Evolutionary conservation across 2,113 vertebrate species (phyloP).

Genomic region (Tiliqua scincoides): DNA sequence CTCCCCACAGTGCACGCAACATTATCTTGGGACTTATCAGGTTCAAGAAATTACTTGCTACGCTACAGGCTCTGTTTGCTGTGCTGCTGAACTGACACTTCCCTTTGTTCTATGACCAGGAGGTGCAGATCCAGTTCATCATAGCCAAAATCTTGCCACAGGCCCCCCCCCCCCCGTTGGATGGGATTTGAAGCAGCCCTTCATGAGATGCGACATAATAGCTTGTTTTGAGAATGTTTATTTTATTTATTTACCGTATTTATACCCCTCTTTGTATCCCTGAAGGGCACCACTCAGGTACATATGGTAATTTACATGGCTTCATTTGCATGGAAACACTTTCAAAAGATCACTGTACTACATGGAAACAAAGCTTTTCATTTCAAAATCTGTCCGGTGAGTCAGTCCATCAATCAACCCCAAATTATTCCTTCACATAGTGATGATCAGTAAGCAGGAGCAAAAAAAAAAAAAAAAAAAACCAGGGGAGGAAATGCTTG

Average conservation of each 20-base stretch:
- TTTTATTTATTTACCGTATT: no score
- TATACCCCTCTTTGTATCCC: no score
- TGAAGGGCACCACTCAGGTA: no score
- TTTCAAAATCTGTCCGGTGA: neutral
- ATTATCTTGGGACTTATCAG: neutral
- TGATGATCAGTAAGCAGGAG: slow-evolving; percentile 21
- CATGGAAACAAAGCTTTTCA: neutral
- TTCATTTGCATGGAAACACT: neutral
- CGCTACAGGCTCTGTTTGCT: neutral
- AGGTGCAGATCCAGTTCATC: neutral
- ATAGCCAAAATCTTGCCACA: neutral
- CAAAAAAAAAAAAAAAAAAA: neutral
- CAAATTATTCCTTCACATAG: neutral
- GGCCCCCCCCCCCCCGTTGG: neutral
- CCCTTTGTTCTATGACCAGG: neutral
- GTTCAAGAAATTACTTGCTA: neutral
- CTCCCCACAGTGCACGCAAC: neutral
- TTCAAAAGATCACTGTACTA: neutral
- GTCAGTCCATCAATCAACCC: neutral
- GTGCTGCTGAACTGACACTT: neutral
- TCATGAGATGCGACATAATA: neutral
- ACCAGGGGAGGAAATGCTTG: neutral
- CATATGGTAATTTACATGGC: neutral
- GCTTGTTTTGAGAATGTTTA: neutral
- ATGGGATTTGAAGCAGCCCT: neutral